Base-by-base conservation (phyloP, 2,113 vertebrate species). In the Rhinopithecus roxellana region DNA sequence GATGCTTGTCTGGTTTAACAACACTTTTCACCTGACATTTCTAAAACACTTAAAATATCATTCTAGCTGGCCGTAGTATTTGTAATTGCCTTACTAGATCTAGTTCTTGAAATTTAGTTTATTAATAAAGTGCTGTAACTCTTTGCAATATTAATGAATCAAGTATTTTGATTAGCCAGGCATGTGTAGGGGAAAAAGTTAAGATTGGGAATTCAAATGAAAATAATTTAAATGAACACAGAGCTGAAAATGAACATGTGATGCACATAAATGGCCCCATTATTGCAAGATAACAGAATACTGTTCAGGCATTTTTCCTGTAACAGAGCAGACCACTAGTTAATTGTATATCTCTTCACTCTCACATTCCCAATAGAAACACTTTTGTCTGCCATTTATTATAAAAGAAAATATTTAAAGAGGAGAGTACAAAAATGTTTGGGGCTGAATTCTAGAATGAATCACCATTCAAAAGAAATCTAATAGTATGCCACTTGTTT, bases 171-270 rank as follows among this genome's bases (percentile, higher is more conserved):
- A 98, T 97, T 96, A 97, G 61, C 48, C 90, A 96, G 79, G 70
- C 83, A 94, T 82, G 23, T 85, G 45, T 72, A 78, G 69, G 50
- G n/a, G 43, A 55, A 86, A 90, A 91, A 96, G 84, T 94, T 92
- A 87, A 96, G 88, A 94, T 10, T 91, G 55, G 23, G 30, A 79
- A 91, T 96, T 97, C 74, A 89, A 97, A 97, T 93, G 59, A 94
- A 94, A 97, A 67, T 97, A 90, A 98, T 96, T 98, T 92, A 98
- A 97, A 97, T 90, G 77, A 96, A 92, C 92, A 92, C 64, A 96
- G 64, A 82, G 18, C 40, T 96, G 83, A 77, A 96, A 98, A 95
- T 97, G 90, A 97, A 97, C 93, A 87, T 91, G 93, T 94, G 89
- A 78, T 0, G 20, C 70, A 86, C 88, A 93, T 72, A 96, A 95